A percentile compares a stretch with the other conserved stretches of the same genome.
Conservation (phyloP, 2,888 invertebrate species). For the Synergus japonicus region DNA sequence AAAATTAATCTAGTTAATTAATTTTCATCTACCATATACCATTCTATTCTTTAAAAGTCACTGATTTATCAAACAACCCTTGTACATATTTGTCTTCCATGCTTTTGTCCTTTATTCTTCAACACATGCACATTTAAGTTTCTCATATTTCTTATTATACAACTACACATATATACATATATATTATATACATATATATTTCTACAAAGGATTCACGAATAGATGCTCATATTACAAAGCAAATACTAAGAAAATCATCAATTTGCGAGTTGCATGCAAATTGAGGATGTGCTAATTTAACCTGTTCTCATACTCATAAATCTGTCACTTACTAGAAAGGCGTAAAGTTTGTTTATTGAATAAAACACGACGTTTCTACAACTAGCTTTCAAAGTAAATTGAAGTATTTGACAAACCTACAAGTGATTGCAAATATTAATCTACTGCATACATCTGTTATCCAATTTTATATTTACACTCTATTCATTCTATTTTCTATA, state of each 20-base stretch:
- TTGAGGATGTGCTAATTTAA: constrained; percentile 22
- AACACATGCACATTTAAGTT: not conserved
- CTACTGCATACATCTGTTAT: not conserved
- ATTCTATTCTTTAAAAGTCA: too few species aligned
- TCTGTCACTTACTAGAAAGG: not conserved
- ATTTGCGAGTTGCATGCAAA: constrained; percentile 2
- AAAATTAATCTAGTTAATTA: not conserved
- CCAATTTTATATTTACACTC: not conserved
- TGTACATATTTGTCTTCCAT: too few species aligned
- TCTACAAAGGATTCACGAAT: not conserved
- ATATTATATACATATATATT: not conserved
- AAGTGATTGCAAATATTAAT: not conserved
- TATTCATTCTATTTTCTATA: too few species aligned
- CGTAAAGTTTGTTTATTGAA: not conserved
- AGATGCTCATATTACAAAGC: constrained; percentile 8
- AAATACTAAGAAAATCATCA: constrained; percentile 21
- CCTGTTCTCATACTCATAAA: constrained; percentile 14
- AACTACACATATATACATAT: not conserved
- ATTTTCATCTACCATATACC: not conserved
- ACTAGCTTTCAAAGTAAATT: not conserved
- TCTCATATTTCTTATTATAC: not conserved
- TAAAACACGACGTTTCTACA: not conserved
- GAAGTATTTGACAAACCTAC: not conserved
- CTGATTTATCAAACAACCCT: too few species aligned
- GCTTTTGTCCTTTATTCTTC: too few species aligned